These are phyloP conservation scores for Syngnathus typhle DNA, from an alignment of 2,113 vertebrate genomes.

Conservation along the genomic window DNA sequence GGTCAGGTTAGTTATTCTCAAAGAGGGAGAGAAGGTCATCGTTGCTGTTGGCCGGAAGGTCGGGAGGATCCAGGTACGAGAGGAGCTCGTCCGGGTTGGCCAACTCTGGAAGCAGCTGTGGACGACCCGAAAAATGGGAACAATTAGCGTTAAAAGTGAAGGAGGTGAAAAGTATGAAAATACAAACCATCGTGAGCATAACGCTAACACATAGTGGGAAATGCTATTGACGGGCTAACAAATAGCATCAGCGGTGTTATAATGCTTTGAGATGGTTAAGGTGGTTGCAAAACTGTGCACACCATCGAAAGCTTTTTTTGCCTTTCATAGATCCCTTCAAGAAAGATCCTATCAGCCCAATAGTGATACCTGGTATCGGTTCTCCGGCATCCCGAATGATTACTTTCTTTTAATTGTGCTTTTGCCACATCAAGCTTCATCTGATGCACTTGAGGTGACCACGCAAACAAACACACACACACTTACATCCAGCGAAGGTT, in stretches of 20 bases:
- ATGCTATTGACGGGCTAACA: neutral
- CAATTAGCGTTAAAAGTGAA: neutral
- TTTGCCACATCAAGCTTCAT: neutral
- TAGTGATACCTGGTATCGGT: too few species aligned
- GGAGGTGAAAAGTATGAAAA: neutral
- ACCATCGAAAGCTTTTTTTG: too few species aligned
- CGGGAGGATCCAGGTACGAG: slow-evolving; percentile 95
- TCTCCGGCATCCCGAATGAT: neutral
- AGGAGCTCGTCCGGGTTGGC: slow-evolving; percentile 96
- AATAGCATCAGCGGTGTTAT: neutral
- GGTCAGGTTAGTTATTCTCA: slow-evolving; percentile 87
- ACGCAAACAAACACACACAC: slow-evolving; percentile 71
- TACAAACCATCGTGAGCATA: neutral
- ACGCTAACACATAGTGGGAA: neutral
- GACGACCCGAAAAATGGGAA: slow-evolving; percentile 36
- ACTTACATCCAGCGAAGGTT: slow-evolving; percentile 99
- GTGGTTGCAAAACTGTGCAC: too few species aligned
- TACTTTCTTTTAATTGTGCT: neutral
- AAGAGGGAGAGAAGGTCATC: slow-evolving; percentile 99
- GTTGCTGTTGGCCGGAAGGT: slow-evolving; percentile 98
- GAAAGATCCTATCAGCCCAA: too few species aligned
- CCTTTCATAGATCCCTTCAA: too few species aligned
- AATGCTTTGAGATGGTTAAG: too few species aligned
- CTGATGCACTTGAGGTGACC: neutral
- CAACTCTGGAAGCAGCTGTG: slow-evolving; percentile 95